Evolutionary conservation across 1,140 invertebrate genomes (phyloP), one percentile per base, ranked within the genome.

Genomic region (Aphaenogaster floridana): DNA sequence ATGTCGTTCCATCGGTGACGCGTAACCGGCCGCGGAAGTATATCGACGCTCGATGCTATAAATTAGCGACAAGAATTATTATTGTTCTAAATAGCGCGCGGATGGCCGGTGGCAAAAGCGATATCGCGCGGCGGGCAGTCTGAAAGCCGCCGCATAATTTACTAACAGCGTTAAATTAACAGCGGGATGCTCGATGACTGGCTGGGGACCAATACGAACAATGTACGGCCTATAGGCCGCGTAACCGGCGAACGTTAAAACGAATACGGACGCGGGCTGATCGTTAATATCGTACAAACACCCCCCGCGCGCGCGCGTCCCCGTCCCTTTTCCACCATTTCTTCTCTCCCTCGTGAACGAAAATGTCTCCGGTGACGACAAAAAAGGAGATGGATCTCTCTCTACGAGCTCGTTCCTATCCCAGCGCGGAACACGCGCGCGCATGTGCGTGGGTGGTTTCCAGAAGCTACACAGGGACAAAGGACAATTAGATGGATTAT

Each of bases 31-130:
- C 81, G 17, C 48, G 76, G 72, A 69, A 81, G 84, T 79, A 83
- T 71, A 78, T 78, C 72, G 88, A 79, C 71, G 52, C 36, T 21
- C 64, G 68, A 34, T n/a, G 42, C 89, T 81, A 85, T 90, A 90
- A 90, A 90, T 90, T 90, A 86, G 80, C 86, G 63, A 59, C 89
- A 80, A 90, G 89, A 90, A 90, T 88, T 90, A 90, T 90, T 90
- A 90, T 90, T 88, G 86, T 77, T 77, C 76, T 42, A 86, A 79
- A 85, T 76, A 81, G 34, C 76, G 74, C 34, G 64, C 68, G 57
- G 50, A 36, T 36, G 79, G 66, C 52, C 48, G 83, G 45, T 45
- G 45, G 78, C 71, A 52, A 61, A 76, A 63, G 59, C 89, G 89
- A 80, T 90, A 90, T 89, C 86, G 74, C 74, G 42, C 74, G 86